Evolutionary conservation across 2,797 vertebrate genomes (phyloP), one percentile per base, ranked within the genome.

Genomic region (Enteromius argenteus): DNA sequence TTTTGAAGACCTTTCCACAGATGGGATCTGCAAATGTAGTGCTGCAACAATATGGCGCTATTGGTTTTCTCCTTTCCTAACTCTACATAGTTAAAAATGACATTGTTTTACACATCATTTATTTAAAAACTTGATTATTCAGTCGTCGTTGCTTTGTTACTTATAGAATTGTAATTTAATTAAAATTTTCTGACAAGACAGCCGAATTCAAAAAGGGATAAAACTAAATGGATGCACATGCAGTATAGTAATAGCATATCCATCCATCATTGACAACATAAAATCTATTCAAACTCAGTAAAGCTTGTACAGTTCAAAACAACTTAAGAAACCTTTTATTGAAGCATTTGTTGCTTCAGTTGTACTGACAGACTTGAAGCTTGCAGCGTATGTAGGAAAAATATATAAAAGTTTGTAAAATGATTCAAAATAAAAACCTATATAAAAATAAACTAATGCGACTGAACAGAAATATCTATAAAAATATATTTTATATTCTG

Each of bases 1-100:
- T 84, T 89, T 86, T 90, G 60, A 90, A 89, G 86, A 84, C 67
- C 74, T 79, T 85, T 81, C 77, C 83, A 74, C 86, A 81, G 88
- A 86, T 84, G 81, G 79, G 82, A 84, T 90, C 74, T 83, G 53
- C 67, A 84, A 72, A 78, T 84, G 67, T 84, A 30, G 66, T 21
- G 67, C 23, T 58, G 23, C 5, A 30, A 60, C 68, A 58, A 46
- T 68, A 44, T 80, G 75, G 10, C 5, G 3, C 53, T 62, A 7
- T 60, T 66, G 80, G 14, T 30, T 49, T 73, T 62, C 15, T 56
- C 27, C 39, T 32, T 81, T 60, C 56, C n/a, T 37, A 23, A 67
- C 23, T 46, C 23, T 79, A 32, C n/a, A 64, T 53, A 9, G 23
- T 80, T 42, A 58, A 80, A 39, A 80, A 71, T n/a, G 0, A 1